These are phyloP conservation scores for Platyscapa corneri DNA, from an alignment of 1,140 invertebrate genomes.

Conservation along the genomic window DNA sequence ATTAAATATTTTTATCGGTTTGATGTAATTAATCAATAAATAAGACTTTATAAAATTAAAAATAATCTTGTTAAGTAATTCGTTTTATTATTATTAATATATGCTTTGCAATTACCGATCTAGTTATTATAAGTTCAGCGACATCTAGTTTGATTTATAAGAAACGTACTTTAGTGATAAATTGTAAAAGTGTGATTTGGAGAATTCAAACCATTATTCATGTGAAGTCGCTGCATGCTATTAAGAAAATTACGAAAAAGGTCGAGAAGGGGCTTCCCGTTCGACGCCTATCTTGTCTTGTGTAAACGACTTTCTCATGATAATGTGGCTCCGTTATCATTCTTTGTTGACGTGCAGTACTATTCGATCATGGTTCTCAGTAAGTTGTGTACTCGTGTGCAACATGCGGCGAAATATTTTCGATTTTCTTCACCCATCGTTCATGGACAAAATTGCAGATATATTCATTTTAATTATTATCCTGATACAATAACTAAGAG, in stretches of 20 bases:
- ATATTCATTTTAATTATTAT: constrained; percentile 66
- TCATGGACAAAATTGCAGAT: constrained; percentile 54
- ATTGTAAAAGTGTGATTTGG: background rate
- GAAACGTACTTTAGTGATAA: background rate
- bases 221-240: background rate
- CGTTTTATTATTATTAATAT: no score
- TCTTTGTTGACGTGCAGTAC: constrained; percentile 48
- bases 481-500: constrained; percentile 58
- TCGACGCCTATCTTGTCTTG: constrained; percentile 47
- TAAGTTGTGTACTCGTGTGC: constrained; percentile 57
- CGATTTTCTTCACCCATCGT: constrained; percentile 40
- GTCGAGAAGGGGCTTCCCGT: constrained; percentile 34
- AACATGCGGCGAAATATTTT: constrained; percentile 34
- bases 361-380: constrained; percentile 64
- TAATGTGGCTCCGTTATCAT: constrained; percentile 56
- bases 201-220: background rate
- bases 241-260: constrained; percentile 14
- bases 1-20: no score
- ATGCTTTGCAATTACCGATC: background rate
- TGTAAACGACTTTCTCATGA: constrained; percentile 61
- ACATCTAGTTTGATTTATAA: background rate
- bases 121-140: background rate
- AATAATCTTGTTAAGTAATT: no score
- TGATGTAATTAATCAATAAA: no score
- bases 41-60: no score